These are phyloP conservation scores for Cherax quadricarinatus DNA, from an alignment of 1,140 invertebrate species.

Conservation along the genomic window DNA sequence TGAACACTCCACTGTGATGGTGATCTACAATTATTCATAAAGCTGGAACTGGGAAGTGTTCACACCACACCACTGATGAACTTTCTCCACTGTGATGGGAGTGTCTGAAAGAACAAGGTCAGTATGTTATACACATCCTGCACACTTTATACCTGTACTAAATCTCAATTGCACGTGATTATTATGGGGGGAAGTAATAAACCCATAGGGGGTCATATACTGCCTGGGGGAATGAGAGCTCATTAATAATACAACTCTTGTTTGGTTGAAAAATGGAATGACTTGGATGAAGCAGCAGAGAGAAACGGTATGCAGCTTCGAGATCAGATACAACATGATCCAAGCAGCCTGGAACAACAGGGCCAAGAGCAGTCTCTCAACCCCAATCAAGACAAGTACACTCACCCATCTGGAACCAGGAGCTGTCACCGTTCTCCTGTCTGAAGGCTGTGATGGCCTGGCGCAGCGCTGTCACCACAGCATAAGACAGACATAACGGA, in stretches of 20 bases:
- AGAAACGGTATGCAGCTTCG: not conserved
- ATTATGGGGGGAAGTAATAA: too few species aligned
- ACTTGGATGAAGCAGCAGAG: not conserved
- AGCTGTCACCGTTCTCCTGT: conserved; percentile 78
- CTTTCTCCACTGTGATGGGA: conserved; percentile 49
- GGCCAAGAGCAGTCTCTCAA: not conserved
- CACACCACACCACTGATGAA: conserved; percentile 34
- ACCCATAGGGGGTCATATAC: too few species aligned
- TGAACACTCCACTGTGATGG: too few species aligned
- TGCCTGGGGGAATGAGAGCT: too few species aligned
- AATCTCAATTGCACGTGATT: too few species aligned
- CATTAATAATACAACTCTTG: too few species aligned
- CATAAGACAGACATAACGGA: conserved; percentile 83
- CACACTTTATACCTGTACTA: too few species aligned
- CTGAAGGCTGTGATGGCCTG: conserved; percentile 84
- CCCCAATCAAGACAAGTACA: not conserved
- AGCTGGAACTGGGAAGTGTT: conserved; percentile 37
- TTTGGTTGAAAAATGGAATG: too few species aligned
- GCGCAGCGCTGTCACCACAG: conserved; percentile 84
- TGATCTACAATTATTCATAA: not conserved
- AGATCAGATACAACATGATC: not conserved
- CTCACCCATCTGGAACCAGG: conserved; percentile 77
- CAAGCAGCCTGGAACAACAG: not conserved
- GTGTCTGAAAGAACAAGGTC: conserved; percentile 31
- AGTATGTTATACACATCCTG: too few species aligned